Base-by-base conservation (phyloP, 2,888 invertebrate species). In the Ochlodes sylvanus region DNA sequence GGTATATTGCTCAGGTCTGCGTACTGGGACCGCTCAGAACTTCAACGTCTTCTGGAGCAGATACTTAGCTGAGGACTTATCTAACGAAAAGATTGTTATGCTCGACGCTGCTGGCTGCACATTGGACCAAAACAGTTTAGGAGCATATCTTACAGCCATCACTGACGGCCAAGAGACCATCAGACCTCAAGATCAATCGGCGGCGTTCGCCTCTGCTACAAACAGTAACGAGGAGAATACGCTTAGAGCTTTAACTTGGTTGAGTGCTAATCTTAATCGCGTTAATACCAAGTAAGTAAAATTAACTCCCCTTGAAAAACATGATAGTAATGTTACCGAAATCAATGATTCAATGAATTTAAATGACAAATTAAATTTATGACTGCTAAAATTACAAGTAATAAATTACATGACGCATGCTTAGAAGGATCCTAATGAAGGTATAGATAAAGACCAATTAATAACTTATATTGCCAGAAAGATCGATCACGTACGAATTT, bases 1-100 rank as follows among this genome's bases (percentile, higher is more conserved):
- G 67, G 96, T 97, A 7, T 98, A 97, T 86, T 98, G 98, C 81
- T 94, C 94, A 14, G 97, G 95, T 14, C 89, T 98, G 3, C 94
- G 95, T 27, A 82, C 94, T 63, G 97, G 96, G 0, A 89, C 85
- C 0, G 85, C 89, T 21, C 82, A 82, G 0, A 95, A 97, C 71
- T 98, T 96, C 94, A 80, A 95, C 7, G 94, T 91, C 75, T 92
- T 96, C 73, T 96, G 96, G 95, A 75, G 89, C 4, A 94, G 94
- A 68, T 97, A 95, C 79, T 79, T 92, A 42, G 78, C 76, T 0
- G 94, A 95, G 61, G 94, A 95, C 34, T 89, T 96, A 6, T 95
- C 96, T 1, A 94, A 95, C 3, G 97, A 97, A 81, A 94, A 96
- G 77, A 90, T 94, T 0, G 91, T 95, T 1, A 94, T 98, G 75